These are phyloP conservation scores for Ormyrus labotus DNA, from an alignment of 2,888 invertebrate species.

Conservation along the genomic window DNA sequence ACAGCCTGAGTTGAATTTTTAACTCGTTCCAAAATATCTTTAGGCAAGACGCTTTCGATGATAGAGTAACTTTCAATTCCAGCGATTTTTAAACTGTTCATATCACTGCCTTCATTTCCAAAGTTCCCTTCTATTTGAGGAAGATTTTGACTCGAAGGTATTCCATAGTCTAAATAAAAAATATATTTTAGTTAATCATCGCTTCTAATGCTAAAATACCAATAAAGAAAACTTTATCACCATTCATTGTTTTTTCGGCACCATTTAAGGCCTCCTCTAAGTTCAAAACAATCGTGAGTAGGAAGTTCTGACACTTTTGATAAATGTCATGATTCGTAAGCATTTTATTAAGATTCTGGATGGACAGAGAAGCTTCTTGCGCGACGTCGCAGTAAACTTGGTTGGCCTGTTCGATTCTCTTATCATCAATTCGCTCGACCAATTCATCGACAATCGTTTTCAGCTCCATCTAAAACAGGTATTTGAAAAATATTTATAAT, in stretches of 20 bases:
- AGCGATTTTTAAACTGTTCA: no score
- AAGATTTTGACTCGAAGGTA: no score
- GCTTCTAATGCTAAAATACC: no score
- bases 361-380: constrained; percentile 38
- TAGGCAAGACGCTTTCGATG: constrained; percentile 3
- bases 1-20: constrained; percentile 41
- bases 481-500: neutral
- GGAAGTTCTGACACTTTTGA: constrained; percentile 32
- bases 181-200: no score
- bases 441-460: constrained; percentile 37
- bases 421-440: constrained; percentile 13
- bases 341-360: constrained; percentile 36
- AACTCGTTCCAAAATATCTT: constrained; percentile 36
- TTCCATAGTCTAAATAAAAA: no score
- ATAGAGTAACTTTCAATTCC: neutral
- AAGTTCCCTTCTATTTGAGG: no score
- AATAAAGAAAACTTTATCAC: constrained; percentile 5
- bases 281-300: constrained; percentile 36
- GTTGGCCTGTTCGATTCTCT: constrained; percentile 11
- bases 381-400: constrained; percentile 8
- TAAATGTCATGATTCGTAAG: constrained; percentile 38
- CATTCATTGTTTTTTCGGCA: constrained; percentile 25
- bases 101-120: no score
- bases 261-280: constrained; percentile 35
- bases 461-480: constrained; percentile 11